These are phyloP conservation scores for Spheniscus humboldti DNA, from an alignment of 2,797 vertebrate genomes.

Conservation along the genomic window DNA sequence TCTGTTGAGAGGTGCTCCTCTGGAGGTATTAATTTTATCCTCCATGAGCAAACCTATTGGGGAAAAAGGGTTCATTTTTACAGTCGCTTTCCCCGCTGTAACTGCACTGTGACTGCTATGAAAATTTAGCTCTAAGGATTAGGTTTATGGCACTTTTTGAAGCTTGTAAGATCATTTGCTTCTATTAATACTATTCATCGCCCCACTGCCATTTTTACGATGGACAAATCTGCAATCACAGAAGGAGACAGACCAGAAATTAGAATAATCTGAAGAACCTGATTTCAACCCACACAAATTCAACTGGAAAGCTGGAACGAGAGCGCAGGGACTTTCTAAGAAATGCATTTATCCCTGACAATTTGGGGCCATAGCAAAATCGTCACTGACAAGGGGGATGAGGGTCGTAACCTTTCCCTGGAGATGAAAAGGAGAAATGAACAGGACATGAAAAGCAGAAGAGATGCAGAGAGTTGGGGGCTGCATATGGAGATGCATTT, in stretches of 20 bases:
- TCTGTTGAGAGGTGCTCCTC: background rate
- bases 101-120: background rate
- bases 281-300: background rate
- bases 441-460: background rate
- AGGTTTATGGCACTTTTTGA: background rate
- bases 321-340: background rate
- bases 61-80: background rate
- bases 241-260: background rate
- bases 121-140: background rate
- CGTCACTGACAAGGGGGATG: accelerated
- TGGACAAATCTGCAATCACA: background rate
- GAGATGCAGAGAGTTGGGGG: too few species aligned
- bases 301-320: background rate
- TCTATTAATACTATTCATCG: background rate
- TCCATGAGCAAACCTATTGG: background rate
- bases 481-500: background rate
- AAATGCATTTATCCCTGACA: background rate
- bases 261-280: background rate
- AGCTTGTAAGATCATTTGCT: conserved; percentile 26
- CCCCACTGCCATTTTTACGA: background rate
- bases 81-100: background rate
- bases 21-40: background rate
- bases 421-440: too few species aligned
- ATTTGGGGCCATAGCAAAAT: background rate
- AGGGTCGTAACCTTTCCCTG: background rate